These are phyloP conservation scores for Ennomos quercinarius DNA, from an alignment of 2,888 invertebrate species.

Conservation along the genomic window DNA sequence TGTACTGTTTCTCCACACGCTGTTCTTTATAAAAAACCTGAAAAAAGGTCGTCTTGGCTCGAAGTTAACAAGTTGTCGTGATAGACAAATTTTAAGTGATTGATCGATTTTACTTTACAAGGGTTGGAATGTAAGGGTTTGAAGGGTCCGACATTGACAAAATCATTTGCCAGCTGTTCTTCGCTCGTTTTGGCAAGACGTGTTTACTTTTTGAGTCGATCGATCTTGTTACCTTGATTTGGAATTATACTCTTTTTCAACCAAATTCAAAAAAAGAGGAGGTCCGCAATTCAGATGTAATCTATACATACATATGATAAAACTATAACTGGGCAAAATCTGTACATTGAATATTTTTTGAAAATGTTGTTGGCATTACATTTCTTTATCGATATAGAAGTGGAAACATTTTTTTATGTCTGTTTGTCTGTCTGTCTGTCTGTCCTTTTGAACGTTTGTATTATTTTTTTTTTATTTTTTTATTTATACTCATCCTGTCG, in stretches of 20 bases:
- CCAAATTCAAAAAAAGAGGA: neutral
- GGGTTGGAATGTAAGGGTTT: slow-evolving; percentile 27
- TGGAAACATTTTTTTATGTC: too few species aligned
- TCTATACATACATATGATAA: too few species aligned
- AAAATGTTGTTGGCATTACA: too few species aligned
- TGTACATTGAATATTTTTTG: too few species aligned
- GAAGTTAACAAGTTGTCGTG: slow-evolving; percentile 45
- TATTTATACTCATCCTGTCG: too few species aligned
- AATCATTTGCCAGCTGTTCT: slow-evolving; percentile 27
- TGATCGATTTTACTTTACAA: slow-evolving; percentile 41
- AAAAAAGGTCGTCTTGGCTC: slow-evolving; percentile 44
- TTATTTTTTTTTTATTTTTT: too few species aligned
- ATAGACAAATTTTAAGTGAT: slow-evolving; percentile 42
- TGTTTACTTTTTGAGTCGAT: slow-evolving; percentile 27
- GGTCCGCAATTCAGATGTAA: neutral
- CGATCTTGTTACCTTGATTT: slow-evolving; percentile 21
- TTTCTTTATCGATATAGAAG: too few species aligned
- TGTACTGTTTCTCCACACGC: neutral
- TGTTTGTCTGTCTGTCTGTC: too few species aligned
- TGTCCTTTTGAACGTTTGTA: too few species aligned
- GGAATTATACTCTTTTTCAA: slow-evolving; percentile 11
- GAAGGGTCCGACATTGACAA: slow-evolving; percentile 29
- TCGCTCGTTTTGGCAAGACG: slow-evolving; percentile 11
- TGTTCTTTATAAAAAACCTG: slow-evolving; percentile 17
- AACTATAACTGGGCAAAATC: too few species aligned